phyloP scores from a whole-genome alignment of 2,113 vertebrate genomes.

The Catharus minimus region DNA sequence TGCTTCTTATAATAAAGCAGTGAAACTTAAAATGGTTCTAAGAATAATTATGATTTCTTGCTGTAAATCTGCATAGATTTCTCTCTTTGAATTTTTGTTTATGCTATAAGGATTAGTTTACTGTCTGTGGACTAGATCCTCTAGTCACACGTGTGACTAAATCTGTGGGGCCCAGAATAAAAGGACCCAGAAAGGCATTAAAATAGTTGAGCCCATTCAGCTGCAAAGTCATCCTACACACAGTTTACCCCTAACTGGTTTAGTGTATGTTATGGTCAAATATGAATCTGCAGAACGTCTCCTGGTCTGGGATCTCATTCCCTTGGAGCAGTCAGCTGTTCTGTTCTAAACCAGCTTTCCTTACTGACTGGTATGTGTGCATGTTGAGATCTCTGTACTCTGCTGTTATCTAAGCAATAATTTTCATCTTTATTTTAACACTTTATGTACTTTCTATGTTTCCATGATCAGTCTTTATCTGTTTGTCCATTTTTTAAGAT shows the following conservation, averaged over 20 bases:
- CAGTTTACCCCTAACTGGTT: slow-evolving; percentile 1
- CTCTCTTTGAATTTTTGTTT: background rate
- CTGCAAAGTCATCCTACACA: background rate
- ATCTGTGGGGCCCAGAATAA: background rate
- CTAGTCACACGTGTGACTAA: background rate
- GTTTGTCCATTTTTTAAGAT: background rate
- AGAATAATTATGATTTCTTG: background rate
- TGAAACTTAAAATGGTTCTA: background rate
- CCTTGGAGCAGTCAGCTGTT: background rate
- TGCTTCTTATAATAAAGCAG: background rate
- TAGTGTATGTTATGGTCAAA: slow-evolving; percentile 7
- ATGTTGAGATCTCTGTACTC: background rate
- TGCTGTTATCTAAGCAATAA: background rate
- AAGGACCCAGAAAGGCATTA: slow-evolving; percentile 13
- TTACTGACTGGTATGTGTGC: background rate
- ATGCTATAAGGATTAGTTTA: background rate
- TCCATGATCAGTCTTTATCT: background rate
- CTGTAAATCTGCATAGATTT: background rate
- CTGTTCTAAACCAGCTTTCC: background rate
- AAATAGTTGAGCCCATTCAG: slow-evolving; percentile 6
- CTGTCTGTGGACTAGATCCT: slow-evolving; percentile 1
- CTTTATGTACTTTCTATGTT: background rate
- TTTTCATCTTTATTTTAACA: background rate
- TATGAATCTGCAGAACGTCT: slow-evolving; percentile 27
- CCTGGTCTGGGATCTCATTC: background rate